Conservation (phyloP, 2,113 vertebrate genomes). For the Lophochroa leadbeateri region DNA sequence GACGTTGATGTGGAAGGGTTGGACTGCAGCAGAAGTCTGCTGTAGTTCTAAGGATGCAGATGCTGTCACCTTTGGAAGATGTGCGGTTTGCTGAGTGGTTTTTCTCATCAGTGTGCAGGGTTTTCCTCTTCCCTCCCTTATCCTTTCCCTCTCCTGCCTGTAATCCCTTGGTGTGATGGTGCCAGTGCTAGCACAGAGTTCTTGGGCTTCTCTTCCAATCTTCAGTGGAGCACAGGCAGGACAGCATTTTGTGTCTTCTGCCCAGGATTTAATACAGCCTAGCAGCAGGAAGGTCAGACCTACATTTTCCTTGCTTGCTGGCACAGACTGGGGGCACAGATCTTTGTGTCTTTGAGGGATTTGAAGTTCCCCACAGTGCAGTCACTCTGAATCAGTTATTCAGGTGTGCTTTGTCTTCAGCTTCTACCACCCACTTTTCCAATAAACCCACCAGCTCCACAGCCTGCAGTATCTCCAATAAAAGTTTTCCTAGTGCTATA, state of each 20-base stretch:
- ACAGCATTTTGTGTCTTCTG: background rate
- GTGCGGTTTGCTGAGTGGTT: rapidly evolving
- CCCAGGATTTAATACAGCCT: background rate
- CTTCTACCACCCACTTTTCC: background rate
- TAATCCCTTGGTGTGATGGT: background rate
- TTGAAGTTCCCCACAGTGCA: background rate
- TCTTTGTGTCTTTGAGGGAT: background rate
- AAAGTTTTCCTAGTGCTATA: background rate
- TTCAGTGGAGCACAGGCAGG: background rate
- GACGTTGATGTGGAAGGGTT: background rate
- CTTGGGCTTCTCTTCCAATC: background rate
- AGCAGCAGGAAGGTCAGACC: background rate
- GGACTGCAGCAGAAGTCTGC: background rate
- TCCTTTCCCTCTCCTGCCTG: background rate
- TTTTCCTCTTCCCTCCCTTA: background rate
- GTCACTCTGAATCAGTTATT: background rate
- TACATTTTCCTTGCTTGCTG: background rate
- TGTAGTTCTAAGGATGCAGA: background rate
- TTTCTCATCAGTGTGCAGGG: background rate
- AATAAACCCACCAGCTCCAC: background rate
- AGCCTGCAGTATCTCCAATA: background rate
- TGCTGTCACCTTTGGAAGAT: rapidly evolving
- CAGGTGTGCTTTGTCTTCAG: background rate
- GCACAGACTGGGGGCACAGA: background rate
- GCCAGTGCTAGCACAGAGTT: background rate